Conservation (phyloP, 2,888 invertebrate species). For the Fragum fragum region DNA sequence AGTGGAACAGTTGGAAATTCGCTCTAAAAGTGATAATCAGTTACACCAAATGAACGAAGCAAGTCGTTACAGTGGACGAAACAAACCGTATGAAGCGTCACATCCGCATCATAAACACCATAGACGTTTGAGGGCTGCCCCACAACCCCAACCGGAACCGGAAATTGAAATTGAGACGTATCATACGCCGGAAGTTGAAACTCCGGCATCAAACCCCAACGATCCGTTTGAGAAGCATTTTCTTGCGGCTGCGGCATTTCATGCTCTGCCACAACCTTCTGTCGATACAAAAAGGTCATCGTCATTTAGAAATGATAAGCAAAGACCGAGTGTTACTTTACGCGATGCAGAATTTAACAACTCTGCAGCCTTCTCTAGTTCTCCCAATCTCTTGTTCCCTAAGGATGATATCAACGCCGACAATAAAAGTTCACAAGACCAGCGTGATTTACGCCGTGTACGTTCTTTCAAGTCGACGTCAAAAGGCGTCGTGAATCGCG, state of each 20-base stretch:
- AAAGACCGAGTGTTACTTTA: conserved; percentile 47
- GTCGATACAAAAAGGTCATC: conserved; percentile 45
- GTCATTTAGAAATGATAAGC: conserved; percentile 66
- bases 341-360: conserved; percentile 39
- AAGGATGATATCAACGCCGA: conserved; percentile 55
- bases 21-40: conserved; percentile 41
- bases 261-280: conserved; percentile 15
- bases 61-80: conserved; percentile 20
- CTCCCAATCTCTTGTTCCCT: conserved; percentile 64
- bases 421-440: conserved; percentile 32
- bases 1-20: conserved; percentile 40
- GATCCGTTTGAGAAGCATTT: conserved; percentile 67
- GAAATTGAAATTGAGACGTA: conserved; percentile 50
- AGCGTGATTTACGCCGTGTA: conserved; percentile 88
- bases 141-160: conserved; percentile 38
- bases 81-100: conserved; percentile 59
- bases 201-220: conserved; percentile 48
- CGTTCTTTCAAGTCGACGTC: conserved; percentile 98
- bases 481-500: conserved; percentile 96
- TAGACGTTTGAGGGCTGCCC: conserved; percentile 45
- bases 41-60: conserved; percentile 27
- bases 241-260: conserved; percentile 43
- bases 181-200: conserved; percentile 37
- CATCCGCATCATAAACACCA: conserved; percentile 64
- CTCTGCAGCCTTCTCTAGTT: conserved; percentile 60